Conservation (phyloP, 2,797 vertebrate species). For the Anabas testudineus region DNA sequence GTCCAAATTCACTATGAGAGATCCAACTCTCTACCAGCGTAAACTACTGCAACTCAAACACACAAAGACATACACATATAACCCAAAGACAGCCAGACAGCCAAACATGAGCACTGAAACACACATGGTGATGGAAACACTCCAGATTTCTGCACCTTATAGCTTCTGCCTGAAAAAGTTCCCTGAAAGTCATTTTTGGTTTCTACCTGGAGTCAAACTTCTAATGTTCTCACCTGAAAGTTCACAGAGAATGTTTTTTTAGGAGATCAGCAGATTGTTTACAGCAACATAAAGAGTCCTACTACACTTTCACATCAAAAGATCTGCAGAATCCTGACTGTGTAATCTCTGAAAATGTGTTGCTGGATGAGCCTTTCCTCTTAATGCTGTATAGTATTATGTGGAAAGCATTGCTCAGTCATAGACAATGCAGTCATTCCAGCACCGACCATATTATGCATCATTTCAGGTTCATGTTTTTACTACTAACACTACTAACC, state of each 20-base stretch:
- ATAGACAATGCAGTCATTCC: background rate
- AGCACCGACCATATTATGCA: background rate
- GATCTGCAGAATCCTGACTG: background rate
- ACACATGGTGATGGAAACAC: slow-evolving; percentile 36
- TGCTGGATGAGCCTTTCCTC: background rate
- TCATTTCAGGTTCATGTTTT: no score
- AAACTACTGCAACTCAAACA: slow-evolving; percentile 76
- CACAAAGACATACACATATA: slow-evolving; percentile 61
- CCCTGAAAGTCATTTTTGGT: slow-evolving; percentile 48
- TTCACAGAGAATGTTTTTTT: slow-evolving; percentile 26
- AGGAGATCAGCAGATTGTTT: slow-evolving; percentile 1
- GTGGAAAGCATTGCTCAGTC: background rate
- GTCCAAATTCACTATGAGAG: slow-evolving; percentile 81
- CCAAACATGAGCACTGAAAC: slow-evolving; percentile 35
- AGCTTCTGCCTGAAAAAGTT: slow-evolving; percentile 55
- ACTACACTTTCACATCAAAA: background rate
- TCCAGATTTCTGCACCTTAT: slow-evolving; percentile 32
- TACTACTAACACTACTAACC: no score
- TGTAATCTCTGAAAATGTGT: background rate
- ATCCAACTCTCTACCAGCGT: slow-evolving; percentile 77
- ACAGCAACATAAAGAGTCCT: background rate
- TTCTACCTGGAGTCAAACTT: slow-evolving; percentile 45
- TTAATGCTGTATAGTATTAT: background rate
- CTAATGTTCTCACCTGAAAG: slow-evolving; percentile 26
- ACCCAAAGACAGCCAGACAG: slow-evolving; percentile 26